Conservation (phyloP, 2,797 vertebrate species). For the Enteromius radiatus region DNA sequence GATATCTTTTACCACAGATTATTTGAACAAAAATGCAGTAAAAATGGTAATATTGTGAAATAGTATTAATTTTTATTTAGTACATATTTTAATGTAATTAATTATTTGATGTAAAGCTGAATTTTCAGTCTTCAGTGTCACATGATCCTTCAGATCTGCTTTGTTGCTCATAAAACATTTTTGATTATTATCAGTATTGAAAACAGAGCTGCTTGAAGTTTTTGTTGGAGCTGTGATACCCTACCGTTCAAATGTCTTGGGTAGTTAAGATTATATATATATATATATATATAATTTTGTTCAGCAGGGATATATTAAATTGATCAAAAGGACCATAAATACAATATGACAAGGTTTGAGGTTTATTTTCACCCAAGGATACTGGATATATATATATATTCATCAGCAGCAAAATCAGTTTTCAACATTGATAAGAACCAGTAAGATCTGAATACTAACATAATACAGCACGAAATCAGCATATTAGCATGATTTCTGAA, state of each 20-base stretch:
- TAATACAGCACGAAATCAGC: neutral
- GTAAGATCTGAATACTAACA: neutral
- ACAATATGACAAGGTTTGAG: neutral
- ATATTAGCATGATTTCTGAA: neutral
- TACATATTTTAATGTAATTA: too few species aligned
- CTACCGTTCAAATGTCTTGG: neutral
- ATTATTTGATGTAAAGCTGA: neutral
- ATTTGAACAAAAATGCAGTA: neutral
- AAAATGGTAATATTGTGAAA: neutral
- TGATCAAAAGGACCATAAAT: neutral
- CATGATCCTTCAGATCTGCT: neutral
- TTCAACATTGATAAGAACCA: neutral
- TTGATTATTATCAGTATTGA: neutral
- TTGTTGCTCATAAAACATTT: too few species aligned
- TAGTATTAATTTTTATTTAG: neutral
- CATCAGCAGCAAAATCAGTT: neutral
- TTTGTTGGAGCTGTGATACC: neutral
- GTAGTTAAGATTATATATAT: neutral
- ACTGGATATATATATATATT: neutral
- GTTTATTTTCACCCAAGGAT: neutral
- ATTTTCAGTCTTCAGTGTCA: constrained; percentile 3
- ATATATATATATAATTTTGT: neutral
- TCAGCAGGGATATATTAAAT: neutral
- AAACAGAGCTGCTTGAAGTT: neutral
- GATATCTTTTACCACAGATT: neutral